phyloP scores from a whole-genome alignment of 2,888 invertebrate species.

The Coelopa pilipes region DNA sequence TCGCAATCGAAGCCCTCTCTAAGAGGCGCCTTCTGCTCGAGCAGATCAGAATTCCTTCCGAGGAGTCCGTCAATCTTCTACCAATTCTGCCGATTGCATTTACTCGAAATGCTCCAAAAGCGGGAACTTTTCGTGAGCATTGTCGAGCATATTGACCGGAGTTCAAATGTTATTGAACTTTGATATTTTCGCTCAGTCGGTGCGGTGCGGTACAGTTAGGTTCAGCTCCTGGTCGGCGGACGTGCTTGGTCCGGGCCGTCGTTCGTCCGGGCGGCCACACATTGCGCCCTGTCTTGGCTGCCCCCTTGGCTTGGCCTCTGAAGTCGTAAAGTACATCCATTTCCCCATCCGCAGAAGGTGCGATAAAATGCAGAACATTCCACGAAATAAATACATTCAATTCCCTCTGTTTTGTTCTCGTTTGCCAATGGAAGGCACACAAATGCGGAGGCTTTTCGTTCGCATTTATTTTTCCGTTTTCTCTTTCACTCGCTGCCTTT shows the following conservation, averaged over 20 bases:
- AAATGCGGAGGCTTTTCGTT: background rate
- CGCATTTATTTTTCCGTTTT: background rate
- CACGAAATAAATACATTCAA: no score
- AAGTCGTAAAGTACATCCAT: no score
- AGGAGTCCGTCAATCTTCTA: no score
- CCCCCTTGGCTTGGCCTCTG: background rate
- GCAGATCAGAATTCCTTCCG: no score
- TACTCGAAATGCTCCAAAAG: no score
- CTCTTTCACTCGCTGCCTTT: background rate
- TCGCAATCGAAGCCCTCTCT: no score
- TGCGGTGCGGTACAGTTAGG: no score
- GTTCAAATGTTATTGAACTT: constrained; percentile 34
- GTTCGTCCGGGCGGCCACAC: constrained; percentile 15
- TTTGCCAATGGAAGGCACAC: no score
- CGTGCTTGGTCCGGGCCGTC: background rate
- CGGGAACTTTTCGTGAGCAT: background rate
- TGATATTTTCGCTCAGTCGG: background rate
- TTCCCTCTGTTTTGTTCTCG: no score
- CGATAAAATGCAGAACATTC: constrained; percentile 20
- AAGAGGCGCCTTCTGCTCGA: no score
- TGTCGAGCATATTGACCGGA: constrained; percentile 3
- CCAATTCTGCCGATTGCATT: no score
- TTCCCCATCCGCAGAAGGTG: background rate
- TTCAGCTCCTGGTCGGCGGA: background rate
- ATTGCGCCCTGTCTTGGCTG: background rate